phyloP scores from a whole-genome alignment of 2,113 vertebrate species.

The Colossoma macropomum region DNA sequence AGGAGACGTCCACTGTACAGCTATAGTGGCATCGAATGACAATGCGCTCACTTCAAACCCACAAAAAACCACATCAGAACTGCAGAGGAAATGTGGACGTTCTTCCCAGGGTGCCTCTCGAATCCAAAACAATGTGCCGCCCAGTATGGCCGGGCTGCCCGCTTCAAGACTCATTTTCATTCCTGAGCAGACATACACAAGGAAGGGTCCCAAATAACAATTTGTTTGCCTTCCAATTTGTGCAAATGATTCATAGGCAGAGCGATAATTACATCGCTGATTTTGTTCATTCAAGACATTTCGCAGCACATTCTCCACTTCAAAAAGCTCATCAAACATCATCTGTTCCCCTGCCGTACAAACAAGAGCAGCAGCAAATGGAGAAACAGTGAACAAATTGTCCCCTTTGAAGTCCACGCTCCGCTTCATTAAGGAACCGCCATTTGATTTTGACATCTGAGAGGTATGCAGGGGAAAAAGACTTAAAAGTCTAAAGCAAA shows the following conservation, averaged over 20 bases:
- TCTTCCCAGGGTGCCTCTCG: neutral
- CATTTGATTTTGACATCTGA: slow-evolving; percentile 37
- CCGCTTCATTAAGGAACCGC: slow-evolving; percentile 60
- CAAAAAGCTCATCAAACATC: slow-evolving; percentile 73
- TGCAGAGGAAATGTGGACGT: neutral
- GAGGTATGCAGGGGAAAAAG: neutral
- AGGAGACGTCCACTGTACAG: neutral
- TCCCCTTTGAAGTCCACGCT: slow-evolving; percentile 67
- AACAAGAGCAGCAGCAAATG: slow-evolving; percentile 68
- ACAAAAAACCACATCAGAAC: slow-evolving; percentile 37
- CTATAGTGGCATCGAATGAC: neutral
- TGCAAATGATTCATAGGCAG: slow-evolving; percentile 46
- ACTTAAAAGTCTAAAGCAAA: neutral
- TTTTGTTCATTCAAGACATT: slow-evolving; percentile 65
- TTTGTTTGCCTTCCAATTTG: slow-evolving; percentile 39
- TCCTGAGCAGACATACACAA: neutral
- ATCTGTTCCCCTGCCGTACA: slow-evolving; percentile 70
- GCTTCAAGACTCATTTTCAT: slow-evolving; percentile 12
- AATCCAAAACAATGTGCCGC: neutral
- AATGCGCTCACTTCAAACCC: neutral
- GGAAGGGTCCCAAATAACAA: slow-evolving; percentile 14
- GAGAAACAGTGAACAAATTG: slow-evolving; percentile 72
- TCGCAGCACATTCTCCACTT: slow-evolving; percentile 65
- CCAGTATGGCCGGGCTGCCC: neutral
- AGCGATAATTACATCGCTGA: slow-evolving; percentile 70